Evolutionary conservation across 2,888 invertebrate species (phyloP), one percentile per base, ranked within the genome.

Genomic region (Prenolepis imparis): DNA sequence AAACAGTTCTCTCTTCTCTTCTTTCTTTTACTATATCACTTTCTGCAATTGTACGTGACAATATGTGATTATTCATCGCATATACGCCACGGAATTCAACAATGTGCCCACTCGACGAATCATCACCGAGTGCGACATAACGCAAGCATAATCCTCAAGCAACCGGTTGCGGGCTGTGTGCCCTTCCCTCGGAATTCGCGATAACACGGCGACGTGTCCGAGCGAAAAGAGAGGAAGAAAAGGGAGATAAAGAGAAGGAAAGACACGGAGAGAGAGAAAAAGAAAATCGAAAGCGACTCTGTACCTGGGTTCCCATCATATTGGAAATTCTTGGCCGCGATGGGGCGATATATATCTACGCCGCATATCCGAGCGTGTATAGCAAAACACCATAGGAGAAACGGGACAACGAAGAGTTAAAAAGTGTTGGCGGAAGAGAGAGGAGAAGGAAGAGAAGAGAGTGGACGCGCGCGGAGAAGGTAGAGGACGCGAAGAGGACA

Each of bases 331-430:
- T 59, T 63, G 52, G 68, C 57, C 41, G 67, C 73, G 59, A 59
- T n/a, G 70, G 67, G 61, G 66, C 32, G 70, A n/a, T n/a, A 81
- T 80, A 68, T 77, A 81, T 84, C 78, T 73, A 68, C 68, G 74
- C 59, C 82, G 84, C 55, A 81, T 77, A 81, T 87, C 86, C 89
- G 77, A 83, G 66, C 81, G 64, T 81, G 75, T 75, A 82, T 64
- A 44, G 84, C 86, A 83, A 85, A 89, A 89, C 88, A 89, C 88
- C 88, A 84, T 85, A 86, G 86, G 68, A 87, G 82, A 88, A 82
- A 63, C 80, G 82, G 84, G 84, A 89, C 82, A 86, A 85, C 86
- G 86, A 82, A 86, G 86, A 86, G 87, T 77, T 86, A 83, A 83
- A 84, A 84, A 67, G 85, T 85, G 55, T 70, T 81, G 67, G 67